phyloP scores from a whole-genome alignment of 1,140 invertebrate genomes.

The Psix sp. region DNA sequence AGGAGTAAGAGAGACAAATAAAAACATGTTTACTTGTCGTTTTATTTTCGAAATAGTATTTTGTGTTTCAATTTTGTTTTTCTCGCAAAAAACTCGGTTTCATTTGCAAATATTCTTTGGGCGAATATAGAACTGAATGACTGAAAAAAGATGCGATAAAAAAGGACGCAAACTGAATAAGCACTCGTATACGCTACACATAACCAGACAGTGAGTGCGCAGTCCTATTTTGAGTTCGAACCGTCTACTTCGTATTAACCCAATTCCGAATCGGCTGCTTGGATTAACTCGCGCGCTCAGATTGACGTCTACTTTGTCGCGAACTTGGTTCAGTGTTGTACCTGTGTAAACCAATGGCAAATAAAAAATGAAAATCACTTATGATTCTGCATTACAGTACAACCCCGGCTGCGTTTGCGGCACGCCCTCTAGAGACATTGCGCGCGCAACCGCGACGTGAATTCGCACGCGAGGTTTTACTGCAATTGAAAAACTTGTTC shows the following conservation, averaged over 20 bases:
- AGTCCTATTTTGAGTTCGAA: conserved; percentile 47
- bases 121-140: too few relatives aligned
- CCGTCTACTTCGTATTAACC: conserved; percentile 46
- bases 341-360: not conserved
- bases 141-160: conserved; percentile 1
- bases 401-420: conserved; percentile 15
- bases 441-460: too few relatives aligned
- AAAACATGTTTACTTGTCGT: too few relatives aligned
- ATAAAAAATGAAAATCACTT: too few relatives aligned
- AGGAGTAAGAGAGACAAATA: too few relatives aligned
- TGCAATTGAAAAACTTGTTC: not conserved
- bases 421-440: not conserved
- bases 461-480: conserved; percentile 17
- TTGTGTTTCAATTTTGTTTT: not conserved
- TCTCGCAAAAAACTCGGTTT: too few relatives aligned
- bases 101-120: too few relatives aligned
- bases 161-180: not conserved
- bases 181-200: conserved; percentile 26
- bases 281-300: conserved; percentile 32
- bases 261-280: conserved; percentile 50
- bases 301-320: conserved; percentile 23
- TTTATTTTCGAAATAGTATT: too few relatives aligned
- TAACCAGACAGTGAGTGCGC: conserved; percentile 51
- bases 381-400: conserved; percentile 31
- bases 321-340: conserved; percentile 6